These are phyloP conservation scores for Avahi laniger DNA, from an alignment of 2,797 vertebrate species.

Conservation along the genomic window DNA sequence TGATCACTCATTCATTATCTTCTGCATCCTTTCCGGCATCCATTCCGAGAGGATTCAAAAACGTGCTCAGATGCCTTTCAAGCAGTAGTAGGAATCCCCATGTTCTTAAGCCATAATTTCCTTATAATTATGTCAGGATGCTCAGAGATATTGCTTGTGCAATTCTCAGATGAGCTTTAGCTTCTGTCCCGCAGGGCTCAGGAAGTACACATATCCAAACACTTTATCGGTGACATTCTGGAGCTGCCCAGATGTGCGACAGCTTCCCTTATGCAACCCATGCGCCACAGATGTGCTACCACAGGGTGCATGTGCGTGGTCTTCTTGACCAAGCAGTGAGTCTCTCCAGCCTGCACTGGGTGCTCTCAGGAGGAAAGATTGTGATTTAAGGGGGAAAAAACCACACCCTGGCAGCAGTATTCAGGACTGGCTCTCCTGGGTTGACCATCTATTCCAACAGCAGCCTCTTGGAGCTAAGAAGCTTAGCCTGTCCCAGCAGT, in stretches of 20 bases:
- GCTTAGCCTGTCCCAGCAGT: not conserved
- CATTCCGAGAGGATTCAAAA: not conserved
- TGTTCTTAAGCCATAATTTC: not conserved
- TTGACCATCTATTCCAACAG: not conserved
- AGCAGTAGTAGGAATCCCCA: not conserved
- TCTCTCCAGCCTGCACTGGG: not conserved
- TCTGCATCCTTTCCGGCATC: not conserved
- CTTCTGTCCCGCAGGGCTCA: not conserved
- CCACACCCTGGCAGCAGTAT: not conserved
- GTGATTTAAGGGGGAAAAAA: not conserved
- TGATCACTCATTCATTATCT: not conserved
- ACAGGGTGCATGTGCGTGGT: fast-evolving
- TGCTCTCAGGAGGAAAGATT: not conserved
- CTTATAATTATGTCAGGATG: not conserved
- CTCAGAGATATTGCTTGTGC: not conserved
- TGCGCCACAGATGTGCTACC: not conserved
- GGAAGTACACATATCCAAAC: not conserved
- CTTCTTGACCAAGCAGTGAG: not conserved
- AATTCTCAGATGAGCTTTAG: not conserved
- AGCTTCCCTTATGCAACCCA: not conserved
- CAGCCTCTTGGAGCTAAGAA: not conserved
- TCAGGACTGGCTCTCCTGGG: not conserved
- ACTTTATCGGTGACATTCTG: not conserved
- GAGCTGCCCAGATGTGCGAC: not conserved
- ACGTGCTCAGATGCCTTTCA: not conserved